phyloP scores from a whole-genome alignment of 92 coral and sea anemone genomes.

The Paramuricea clavata region DNA sequence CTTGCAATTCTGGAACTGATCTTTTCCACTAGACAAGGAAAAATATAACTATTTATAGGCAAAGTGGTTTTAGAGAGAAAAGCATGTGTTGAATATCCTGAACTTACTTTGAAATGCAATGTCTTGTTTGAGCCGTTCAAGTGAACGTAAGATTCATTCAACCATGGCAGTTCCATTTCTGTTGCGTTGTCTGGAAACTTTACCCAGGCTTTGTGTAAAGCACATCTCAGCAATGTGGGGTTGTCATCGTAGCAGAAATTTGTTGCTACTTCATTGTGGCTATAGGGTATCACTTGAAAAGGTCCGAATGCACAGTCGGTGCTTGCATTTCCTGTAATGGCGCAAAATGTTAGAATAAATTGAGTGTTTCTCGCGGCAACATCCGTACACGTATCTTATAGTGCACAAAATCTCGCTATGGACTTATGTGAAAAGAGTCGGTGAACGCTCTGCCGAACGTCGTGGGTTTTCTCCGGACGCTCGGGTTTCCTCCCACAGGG shows the following conservation, averaged over 20 bases:
- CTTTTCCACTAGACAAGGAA: conserved; percentile 25
- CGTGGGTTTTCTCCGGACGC: too few species aligned
- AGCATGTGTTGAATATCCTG: too few species aligned
- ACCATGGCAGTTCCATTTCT: background rate
- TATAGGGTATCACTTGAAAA: conserved; percentile 25
- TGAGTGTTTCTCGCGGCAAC: too few species aligned
- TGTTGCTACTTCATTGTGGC: background rate
- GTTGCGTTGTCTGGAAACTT: conserved; percentile 30
- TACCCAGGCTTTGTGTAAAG: background rate
- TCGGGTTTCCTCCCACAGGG: too few species aligned
- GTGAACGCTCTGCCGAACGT: too few species aligned
- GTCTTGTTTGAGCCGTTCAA: background rate
- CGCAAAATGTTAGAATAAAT: too few species aligned
- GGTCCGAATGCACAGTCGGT: background rate
- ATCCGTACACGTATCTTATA: too few species aligned
- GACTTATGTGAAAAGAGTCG: too few species aligned
- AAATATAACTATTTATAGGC: background rate
- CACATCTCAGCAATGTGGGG: background rate
- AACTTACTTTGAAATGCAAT: conserved; percentile 9
- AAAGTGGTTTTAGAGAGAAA: too few species aligned
- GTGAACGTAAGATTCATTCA: conserved; percentile 1
- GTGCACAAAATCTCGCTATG: too few species aligned
- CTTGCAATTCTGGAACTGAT: conserved; percentile 29
- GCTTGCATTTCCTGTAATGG: too few species aligned
- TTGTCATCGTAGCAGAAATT: background rate